These are phyloP conservation scores for Tetragnatha versicolor DNA, from an alignment of 1,140 invertebrate genomes.

Conservation along the genomic window DNA sequence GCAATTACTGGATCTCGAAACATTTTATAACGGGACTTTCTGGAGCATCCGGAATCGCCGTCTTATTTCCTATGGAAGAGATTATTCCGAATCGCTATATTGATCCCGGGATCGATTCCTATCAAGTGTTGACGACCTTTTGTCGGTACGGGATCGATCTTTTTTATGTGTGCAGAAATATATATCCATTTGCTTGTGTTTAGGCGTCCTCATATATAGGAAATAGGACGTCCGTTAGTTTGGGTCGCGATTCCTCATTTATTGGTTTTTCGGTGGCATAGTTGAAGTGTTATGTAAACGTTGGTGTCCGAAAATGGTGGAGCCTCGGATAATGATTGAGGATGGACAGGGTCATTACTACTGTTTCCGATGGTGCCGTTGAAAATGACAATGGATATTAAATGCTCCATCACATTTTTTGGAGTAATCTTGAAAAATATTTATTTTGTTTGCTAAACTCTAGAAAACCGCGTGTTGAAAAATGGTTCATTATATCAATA, in stretches of 20 bases:
- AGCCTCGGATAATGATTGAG: too few species aligned
- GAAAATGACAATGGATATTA: too few species aligned
- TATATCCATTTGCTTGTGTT: neutral
- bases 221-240: neutral
- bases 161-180: neutral
- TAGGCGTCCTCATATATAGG: neutral
- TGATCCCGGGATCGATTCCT: neutral
- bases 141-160: neutral
- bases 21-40: conserved; percentile 1
- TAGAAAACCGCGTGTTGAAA: too few species aligned
- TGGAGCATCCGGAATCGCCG: neutral
- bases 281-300: too few species aligned
- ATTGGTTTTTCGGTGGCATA: neutral
- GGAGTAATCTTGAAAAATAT: too few species aligned
- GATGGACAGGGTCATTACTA: too few species aligned
- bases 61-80: neutral
- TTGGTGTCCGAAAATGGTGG: too few species aligned
- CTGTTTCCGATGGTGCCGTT: too few species aligned
- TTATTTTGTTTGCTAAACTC: too few species aligned
- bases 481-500: too few species aligned
- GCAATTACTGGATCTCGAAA: conserved; percentile 3
- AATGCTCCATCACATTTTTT: too few species aligned
- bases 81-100: neutral
- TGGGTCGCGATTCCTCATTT: neutral
- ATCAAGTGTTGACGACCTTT: neutral